Conservation (phyloP, 2,888 invertebrate species). For the Pseudoips prasinana region DNA sequence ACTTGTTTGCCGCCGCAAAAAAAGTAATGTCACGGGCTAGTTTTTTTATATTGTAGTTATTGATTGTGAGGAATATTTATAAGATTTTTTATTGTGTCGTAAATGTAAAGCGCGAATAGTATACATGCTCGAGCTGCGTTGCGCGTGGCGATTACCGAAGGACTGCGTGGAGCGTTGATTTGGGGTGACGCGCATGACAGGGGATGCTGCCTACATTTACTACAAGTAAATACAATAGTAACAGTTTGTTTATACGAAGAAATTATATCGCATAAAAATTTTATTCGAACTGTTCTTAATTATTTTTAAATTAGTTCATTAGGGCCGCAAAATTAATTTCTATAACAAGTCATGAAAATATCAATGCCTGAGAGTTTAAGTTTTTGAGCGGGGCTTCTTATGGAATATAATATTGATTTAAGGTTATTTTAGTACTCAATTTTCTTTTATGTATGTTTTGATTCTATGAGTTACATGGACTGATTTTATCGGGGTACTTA, state of each 20-base stretch:
- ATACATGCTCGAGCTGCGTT: conserved; percentile 53
- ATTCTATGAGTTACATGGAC: too few species aligned
- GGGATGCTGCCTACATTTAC: conserved; percentile 60
- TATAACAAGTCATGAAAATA: too few species aligned
- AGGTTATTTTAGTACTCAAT: too few species aligned
- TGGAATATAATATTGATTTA: too few species aligned
- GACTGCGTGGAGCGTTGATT: conserved; percentile 67
- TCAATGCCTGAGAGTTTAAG: too few species aligned
- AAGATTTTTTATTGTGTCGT: conserved; percentile 35
- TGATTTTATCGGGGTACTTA: too few species aligned
- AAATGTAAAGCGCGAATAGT: conserved; percentile 31
- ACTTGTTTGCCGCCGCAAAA: conserved; percentile 32
- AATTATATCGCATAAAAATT: conserved; percentile 6
- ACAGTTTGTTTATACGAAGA: conserved; percentile 21
- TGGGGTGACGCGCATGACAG: conserved; percentile 67
- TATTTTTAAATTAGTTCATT: too few species aligned
- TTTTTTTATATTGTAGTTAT: conserved; percentile 35
- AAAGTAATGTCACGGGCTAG: conserved; percentile 20
- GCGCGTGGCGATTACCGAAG: conserved; percentile 61
- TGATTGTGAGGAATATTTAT: conserved; percentile 34
- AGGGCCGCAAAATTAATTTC: too few species aligned
- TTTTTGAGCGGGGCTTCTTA: too few species aligned
- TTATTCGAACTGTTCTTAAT: too few species aligned
- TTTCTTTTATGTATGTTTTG: too few species aligned
- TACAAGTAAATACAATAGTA: conserved; percentile 50